phyloP scores from a whole-genome alignment of 1,140 invertebrate species.

The Scaptomyza graminum region DNA sequence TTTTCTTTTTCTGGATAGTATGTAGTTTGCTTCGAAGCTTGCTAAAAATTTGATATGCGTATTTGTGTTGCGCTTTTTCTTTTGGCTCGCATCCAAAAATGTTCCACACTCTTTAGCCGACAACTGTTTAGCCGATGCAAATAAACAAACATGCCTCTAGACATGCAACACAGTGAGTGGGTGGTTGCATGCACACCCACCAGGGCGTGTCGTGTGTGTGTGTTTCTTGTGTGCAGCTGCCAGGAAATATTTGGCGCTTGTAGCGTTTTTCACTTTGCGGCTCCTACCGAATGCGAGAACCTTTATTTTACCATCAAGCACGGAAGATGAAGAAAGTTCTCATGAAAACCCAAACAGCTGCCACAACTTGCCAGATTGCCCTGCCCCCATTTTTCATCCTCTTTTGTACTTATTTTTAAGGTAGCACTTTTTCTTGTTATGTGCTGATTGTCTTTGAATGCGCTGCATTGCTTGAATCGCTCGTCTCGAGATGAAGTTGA shows the following conservation, averaged over 20 bases:
- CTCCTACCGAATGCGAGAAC: slow-evolving; percentile 16
- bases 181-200: slow-evolving; percentile 9
- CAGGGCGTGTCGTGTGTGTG: slow-evolving; percentile 1
- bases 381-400: neutral
- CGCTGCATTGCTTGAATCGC: slow-evolving; percentile 9
- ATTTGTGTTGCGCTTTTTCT: slow-evolving; percentile 76
- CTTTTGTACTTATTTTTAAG: neutral
- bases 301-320: slow-evolving; percentile 32
- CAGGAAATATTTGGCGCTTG: slow-evolving; percentile 77
- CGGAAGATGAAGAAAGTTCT: slow-evolving; percentile 50
- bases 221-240: slow-evolving; percentile 47
- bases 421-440: slow-evolving; percentile 1
- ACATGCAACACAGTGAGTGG: slow-evolving; percentile 1
- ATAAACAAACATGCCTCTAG: slow-evolving; percentile 59
- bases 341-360: slow-evolving; percentile 56
- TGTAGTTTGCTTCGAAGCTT: slow-evolving; percentile 32
- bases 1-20: slow-evolving; percentile 28
- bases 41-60: slow-evolving; percentile 76
- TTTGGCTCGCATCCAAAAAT: slow-evolving; percentile 63
- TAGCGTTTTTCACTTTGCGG: slow-evolving; percentile 70
- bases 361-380: slow-evolving; percentile 7
- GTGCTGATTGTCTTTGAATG: slow-evolving; percentile 21
- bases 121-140: slow-evolving; percentile 66
- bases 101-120: slow-evolving; percentile 57
- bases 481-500: neutral